These are phyloP conservation scores for Crotalus viridis DNA, from an alignment of 2,113 vertebrate species.

Conservation along the genomic window DNA sequence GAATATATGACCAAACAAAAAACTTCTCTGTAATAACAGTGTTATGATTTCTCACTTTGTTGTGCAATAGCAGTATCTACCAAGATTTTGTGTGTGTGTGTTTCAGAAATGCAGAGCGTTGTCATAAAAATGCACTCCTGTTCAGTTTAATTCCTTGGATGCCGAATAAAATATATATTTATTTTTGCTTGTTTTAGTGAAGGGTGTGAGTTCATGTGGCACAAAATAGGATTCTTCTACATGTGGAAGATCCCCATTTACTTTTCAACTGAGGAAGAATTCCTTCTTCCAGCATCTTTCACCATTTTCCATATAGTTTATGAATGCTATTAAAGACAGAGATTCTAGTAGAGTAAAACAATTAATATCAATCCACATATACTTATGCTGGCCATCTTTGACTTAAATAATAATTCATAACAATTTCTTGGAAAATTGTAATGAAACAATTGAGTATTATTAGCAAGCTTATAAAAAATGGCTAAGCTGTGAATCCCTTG, in stretches of 20 bases:
- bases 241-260: not conserved
- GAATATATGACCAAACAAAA: not conserved
- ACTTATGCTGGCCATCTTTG: not conserved
- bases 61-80: not conserved
- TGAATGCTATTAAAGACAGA: not conserved
- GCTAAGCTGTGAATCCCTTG: not conserved
- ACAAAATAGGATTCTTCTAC: not conserved
- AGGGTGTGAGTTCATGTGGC: not conserved
- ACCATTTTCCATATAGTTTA: not conserved
- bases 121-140: not conserved
- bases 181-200: not conserved
- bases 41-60: not conserved
- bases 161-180: not conserved
- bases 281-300: not conserved
- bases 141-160: not conserved
- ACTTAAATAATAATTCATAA: not conserved
- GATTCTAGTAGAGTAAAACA: not conserved
- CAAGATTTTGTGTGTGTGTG: too few relatives aligned
- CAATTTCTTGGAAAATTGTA: not conserved
- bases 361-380: not conserved
- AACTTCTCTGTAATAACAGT: not conserved
- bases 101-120: not conserved
- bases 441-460: not conserved
- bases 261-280: not conserved
- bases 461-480: not conserved